phyloP scores from a whole-genome alignment of 1,140 invertebrate genomes.

The Drosophila watanabei region DNA sequence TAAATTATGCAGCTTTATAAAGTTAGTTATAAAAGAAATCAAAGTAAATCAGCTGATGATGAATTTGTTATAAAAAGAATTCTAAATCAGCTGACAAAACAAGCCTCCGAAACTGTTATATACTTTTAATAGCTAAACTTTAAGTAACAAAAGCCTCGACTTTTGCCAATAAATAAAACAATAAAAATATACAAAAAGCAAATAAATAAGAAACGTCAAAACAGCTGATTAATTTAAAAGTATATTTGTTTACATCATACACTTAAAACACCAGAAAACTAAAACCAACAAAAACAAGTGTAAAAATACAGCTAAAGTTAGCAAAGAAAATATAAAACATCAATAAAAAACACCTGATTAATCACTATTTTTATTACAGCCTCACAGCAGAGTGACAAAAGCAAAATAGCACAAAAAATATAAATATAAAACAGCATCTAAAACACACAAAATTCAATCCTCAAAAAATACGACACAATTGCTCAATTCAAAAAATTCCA shows the following conservation, averaged over 20 bases:
- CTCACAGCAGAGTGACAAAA: not conserved
- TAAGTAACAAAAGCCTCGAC: too few relatives aligned
- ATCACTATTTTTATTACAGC: constrained; percentile 2
- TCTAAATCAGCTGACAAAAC: not conserved
- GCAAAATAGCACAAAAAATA: constrained; percentile 12
- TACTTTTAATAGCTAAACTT: not conserved
- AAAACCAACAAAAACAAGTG: not conserved
- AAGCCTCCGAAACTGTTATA: not conserved
- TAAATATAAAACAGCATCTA: not conserved
- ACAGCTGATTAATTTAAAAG: not conserved
- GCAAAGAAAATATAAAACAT: not conserved
- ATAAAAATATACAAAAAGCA: too few relatives aligned
- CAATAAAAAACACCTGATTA: constrained; percentile 13
- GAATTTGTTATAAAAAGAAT: too few relatives aligned
- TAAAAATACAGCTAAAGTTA: not conserved
- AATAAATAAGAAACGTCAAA: not conserved
- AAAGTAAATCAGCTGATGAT: too few relatives aligned
- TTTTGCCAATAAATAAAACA: not conserved
- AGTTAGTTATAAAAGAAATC: too few relatives aligned
- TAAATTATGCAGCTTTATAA: too few relatives aligned
- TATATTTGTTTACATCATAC: not conserved
- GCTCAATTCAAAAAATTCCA: constrained; percentile 58
- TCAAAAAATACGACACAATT: constrained; percentile 25
- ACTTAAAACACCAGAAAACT: not conserved
- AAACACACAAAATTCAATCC: constrained; percentile 45